Base-by-base conservation (phyloP, 1,140 invertebrate species). In the Aphelinus atriplicis region DNA sequence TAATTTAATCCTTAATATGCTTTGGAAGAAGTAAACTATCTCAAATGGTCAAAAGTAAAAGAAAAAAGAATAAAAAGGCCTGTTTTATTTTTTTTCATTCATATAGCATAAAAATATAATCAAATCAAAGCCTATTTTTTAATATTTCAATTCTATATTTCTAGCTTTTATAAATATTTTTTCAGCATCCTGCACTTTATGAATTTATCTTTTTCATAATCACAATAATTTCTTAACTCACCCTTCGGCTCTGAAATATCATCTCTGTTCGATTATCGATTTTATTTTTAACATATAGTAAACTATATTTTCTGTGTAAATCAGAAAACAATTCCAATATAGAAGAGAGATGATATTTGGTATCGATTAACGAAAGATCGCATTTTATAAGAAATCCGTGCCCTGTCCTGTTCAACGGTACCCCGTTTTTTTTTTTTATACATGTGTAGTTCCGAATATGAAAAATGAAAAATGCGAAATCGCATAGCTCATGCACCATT, bases 401-500 rank as follows among this genome's bases (percentile, higher is more conserved):
- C 50, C 51, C 51, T 10, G 63, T 45, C 58, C 58, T 63, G 61
- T 2, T 45, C 46, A 3, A n/a, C n/a, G 26, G 3, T 62, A 3
- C 2, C 26, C 26, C 26, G 7, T 71, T 55, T 56, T 46, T 9
- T 62, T 62, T 70, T 58, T 53, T 61, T 43, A 46, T 62, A 43
- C 45, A 71, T 71, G 60, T 62, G 60, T 62, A 62, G 60, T 53
- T 61, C 57, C 10, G 55, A 61, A 46, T 6, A 62, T 10, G 45
- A 45, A 2, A 50, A 62, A 26, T 26, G 26, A 60, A 3, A 63
- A 71, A 65, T 65, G 45, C 6, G 57, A 71, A 66, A 46, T 10
- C 26, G 48, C 5, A 47, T 53, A 50, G 4, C 55, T 62, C 50
- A 74, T 74, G 58, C 72, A 74, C 65, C 58, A 74, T 42, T 69